phyloP scores from a whole-genome alignment of 2,113 vertebrate species.

The Cavia aperea region DNA sequence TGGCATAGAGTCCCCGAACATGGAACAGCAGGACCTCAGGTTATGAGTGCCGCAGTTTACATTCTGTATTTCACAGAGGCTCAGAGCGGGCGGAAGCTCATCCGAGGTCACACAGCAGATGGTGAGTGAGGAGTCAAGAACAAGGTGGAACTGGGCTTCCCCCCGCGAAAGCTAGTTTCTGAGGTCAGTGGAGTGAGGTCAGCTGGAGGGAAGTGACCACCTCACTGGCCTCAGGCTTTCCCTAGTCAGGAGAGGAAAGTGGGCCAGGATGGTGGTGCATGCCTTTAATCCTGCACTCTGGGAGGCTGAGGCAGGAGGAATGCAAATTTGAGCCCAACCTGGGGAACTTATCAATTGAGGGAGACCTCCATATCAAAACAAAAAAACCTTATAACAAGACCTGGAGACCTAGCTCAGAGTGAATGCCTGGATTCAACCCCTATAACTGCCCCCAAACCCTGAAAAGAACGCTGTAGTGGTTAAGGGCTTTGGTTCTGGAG shows the following conservation, averaged over 20 bases:
- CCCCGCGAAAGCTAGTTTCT: background rate
- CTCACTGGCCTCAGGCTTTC: background rate
- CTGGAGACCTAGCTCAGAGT: background rate
- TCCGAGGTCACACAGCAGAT: background rate
- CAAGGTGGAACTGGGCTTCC: background rate
- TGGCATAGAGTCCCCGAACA: background rate
- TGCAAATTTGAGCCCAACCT: background rate
- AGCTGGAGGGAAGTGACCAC: background rate
- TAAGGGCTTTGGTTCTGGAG: background rate
- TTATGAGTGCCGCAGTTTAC: background rate
- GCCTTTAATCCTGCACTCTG: background rate
- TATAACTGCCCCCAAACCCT: background rate
- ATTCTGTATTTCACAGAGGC: background rate
- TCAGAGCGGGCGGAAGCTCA: background rate
- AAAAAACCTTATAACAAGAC: background rate
- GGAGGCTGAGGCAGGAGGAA: background rate
- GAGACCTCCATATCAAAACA: background rate
- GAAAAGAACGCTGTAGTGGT: background rate
- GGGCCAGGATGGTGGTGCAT: too few relatives aligned
- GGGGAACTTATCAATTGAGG: background rate
- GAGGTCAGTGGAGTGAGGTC: background rate
- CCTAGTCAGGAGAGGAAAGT: background rate
- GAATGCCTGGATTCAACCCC: background rate
- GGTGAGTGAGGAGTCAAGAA: background rate
- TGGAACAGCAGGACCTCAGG: background rate